Evolutionary conservation across 2,113 vertebrate species (phyloP).

Genomic region (Lathamus discolor): DNA sequence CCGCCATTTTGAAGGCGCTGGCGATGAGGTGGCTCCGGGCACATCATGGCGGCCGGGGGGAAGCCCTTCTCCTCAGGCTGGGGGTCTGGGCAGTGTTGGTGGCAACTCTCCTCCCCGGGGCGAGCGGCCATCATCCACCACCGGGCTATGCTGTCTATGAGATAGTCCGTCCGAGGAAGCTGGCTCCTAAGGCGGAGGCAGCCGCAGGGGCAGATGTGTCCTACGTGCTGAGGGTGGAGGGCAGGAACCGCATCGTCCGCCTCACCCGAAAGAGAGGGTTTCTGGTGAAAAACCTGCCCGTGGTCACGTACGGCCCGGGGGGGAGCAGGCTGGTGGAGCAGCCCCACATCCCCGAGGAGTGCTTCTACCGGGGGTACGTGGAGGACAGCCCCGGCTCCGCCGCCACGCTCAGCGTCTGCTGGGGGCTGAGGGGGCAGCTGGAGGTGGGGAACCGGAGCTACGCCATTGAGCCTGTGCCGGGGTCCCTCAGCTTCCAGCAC

Average conservation of each 20-base stretch:
- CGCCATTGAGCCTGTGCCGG: neutral
- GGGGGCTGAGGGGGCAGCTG: slow-evolving; percentile 50
- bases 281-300: neutral
- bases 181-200: neutral
- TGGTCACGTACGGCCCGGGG: slow-evolving; percentile 32
- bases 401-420: slow-evolving; percentile 15
- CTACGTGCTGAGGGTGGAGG: slow-evolving; percentile 8
- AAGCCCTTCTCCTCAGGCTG: neutral
- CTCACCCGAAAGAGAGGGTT: neutral
- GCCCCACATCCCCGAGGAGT: neutral
- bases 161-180: neutral
- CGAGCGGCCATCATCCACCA: neutral
- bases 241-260: neutral
- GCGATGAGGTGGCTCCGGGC: neutral
- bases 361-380: slow-evolving; percentile 49
- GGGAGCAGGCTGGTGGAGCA: neutral
- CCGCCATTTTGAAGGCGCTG: neutral
- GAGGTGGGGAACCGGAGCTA: slow-evolving; percentile 25
- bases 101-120: neutral
- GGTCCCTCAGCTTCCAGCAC: slow-evolving; percentile 41
- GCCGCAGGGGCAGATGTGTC: neutral
- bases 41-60: neutral
- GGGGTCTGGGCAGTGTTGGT: neutral
- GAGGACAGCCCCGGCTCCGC: slow-evolving; percentile 22
- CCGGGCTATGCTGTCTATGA: neutral